Conservation (phyloP, 1,140 invertebrate genomes). For the Carcinoscorpius rotundicauda region DNA sequence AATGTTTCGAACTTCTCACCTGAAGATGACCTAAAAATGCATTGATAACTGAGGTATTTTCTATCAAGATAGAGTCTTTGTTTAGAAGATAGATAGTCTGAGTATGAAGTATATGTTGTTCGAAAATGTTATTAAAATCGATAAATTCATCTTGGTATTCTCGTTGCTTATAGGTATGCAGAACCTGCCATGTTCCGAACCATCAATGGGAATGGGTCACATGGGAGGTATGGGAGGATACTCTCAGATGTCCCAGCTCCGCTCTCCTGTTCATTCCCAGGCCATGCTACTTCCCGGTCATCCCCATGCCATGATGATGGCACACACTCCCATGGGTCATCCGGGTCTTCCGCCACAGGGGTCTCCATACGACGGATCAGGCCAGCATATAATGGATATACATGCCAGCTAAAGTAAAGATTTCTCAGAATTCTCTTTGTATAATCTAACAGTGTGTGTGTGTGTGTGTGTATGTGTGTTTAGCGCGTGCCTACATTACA, state of each 20-base stretch:
- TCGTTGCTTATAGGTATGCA: conserved; percentile 29
- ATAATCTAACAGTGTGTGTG: too few relatives aligned
- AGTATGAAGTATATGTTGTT: too few relatives aligned
- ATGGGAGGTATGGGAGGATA: conserved; percentile 35
- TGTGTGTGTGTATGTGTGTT: background rate
- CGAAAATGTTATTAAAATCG: too few relatives aligned
- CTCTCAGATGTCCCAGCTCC: conserved; percentile 37
- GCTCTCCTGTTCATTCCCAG: conserved; percentile 39
- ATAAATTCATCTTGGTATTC: too few relatives aligned
- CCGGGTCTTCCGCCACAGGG: conserved; percentile 33
- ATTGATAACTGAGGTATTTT: too few relatives aligned
- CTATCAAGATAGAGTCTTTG: too few relatives aligned
- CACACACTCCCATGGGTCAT: conserved; percentile 30
- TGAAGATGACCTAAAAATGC: too few relatives aligned
- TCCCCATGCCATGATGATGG: conserved; percentile 37
- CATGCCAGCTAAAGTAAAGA: conserved; percentile 34
- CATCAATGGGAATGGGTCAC: conserved; percentile 24
- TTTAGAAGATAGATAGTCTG: too few relatives aligned
- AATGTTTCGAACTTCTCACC: too few relatives aligned
- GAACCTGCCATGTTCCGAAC: conserved; percentile 32
- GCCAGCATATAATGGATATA: conserved; percentile 40
- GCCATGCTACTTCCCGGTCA: conserved; percentile 40
- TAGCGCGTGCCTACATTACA: too few relatives aligned
- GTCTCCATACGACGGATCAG: conserved; percentile 38
- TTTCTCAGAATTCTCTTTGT: background rate